A percentile compares a stretch with the other conserved stretches of the same genome.
phyloP scores from a whole-genome alignment of 2,888 invertebrate genomes.

The Nipponacmea schrenckii region DNA sequence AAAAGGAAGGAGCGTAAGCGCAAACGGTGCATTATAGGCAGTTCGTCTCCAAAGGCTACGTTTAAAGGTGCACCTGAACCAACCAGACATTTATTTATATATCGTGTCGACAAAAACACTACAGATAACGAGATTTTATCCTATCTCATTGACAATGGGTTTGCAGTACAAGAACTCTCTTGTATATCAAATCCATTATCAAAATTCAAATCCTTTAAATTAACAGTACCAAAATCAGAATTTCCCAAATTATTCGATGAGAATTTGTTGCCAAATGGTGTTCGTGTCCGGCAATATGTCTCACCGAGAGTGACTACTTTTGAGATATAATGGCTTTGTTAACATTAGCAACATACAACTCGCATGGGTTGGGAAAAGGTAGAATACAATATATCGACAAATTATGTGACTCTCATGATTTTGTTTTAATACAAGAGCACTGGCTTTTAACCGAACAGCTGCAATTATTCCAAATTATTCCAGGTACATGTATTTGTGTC shows the following conservation, averaged over 20 bases:
- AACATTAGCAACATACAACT: background rate
- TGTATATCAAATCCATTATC: slow-evolving; percentile 1
- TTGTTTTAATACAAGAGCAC: background rate
- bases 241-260: background rate
- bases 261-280: background rate
- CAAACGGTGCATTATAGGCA: background rate
- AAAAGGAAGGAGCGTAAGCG: background rate
- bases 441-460: background rate
- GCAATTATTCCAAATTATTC: background rate
- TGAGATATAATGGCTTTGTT: background rate
- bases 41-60: background rate
- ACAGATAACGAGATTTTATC: background rate
- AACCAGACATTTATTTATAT: background rate
- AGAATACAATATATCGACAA: background rate
- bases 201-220: background rate
- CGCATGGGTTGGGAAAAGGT: background rate
- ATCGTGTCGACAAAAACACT: background rate
- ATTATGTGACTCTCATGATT: background rate
- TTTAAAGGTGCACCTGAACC: background rate
- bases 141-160: background rate
- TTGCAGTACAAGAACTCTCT: background rate
- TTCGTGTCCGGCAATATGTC: background rate
- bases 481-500: background rate
- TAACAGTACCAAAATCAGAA: background rate
- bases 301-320: background rate